phyloP scores from a whole-genome alignment of 2,113 vertebrate genomes.

The Mus musculus region DNA sequence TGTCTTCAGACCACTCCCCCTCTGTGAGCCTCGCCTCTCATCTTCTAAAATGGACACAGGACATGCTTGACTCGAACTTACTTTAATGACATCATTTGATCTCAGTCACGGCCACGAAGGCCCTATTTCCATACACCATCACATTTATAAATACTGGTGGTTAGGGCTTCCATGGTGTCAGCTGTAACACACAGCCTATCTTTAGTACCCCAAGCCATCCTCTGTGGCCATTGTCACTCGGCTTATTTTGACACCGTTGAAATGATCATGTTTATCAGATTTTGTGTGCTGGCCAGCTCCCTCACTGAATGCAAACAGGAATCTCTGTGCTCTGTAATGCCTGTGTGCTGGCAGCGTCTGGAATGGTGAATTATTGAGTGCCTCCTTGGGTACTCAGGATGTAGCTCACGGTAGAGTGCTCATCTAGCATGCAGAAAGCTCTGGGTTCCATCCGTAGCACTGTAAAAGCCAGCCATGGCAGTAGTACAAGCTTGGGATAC shows the following conservation, averaged over 20 bases:
- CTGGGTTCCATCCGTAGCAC: background rate
- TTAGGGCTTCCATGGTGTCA: background rate
- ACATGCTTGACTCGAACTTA: background rate
- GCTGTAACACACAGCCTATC: background rate
- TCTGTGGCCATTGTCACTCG: background rate
- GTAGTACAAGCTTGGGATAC: background rate
- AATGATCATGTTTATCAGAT: background rate
- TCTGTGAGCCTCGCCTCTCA: background rate
- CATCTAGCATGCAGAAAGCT: too few species aligned
- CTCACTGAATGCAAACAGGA: background rate
- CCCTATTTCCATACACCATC: background rate
- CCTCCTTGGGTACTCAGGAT: background rate
- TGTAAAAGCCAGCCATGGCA: background rate
- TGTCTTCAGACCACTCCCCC: background rate
- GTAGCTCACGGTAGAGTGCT: background rate
- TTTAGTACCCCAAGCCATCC: background rate
- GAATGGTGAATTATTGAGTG: background rate
- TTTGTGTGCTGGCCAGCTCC: fast-evolving
- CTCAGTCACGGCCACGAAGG: background rate
- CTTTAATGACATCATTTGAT: background rate
- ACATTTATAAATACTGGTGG: background rate
- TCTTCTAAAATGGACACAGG: background rate
- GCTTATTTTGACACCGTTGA: background rate
- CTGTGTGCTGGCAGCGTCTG: fast-evolving
- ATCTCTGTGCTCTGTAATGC: background rate